These are phyloP conservation scores for Erpobdella octoculata DNA, from an alignment of 2,888 invertebrate species.

Conservation along the genomic window DNA sequence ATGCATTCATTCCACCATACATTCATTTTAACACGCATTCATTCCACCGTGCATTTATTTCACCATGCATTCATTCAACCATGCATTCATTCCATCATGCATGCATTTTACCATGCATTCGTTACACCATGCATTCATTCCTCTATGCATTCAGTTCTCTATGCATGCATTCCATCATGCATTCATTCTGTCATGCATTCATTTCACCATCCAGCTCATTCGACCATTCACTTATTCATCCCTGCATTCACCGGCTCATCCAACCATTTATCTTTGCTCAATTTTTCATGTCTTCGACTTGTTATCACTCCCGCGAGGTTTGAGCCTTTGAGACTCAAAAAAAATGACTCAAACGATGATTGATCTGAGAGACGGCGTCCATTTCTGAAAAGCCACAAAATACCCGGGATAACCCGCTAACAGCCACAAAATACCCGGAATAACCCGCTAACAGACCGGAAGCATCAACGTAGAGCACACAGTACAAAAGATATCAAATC, in stretches of 20 bases:
- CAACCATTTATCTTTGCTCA: neutral
- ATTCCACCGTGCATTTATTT: neutral
- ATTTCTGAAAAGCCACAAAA: neutral
- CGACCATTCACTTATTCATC: neutral
- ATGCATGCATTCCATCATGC: too few species aligned
- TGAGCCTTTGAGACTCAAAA: neutral
- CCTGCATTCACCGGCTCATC: neutral
- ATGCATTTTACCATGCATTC: neutral
- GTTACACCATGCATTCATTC: neutral
- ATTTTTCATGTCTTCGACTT: neutral
- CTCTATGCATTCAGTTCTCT: neutral
- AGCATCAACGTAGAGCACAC: too few species aligned
- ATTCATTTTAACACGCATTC: neutral
- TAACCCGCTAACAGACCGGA: too few species aligned
- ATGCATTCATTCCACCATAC: neutral
- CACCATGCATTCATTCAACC: neutral
- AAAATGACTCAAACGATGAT: slow-evolving; percentile 2
- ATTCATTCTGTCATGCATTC: neutral
- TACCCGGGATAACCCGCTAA: too few species aligned
- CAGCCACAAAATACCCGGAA: too few species aligned
- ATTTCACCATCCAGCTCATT: too few species aligned
- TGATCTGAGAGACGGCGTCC: neutral
- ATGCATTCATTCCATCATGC: neutral
- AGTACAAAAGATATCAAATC: too few species aligned
- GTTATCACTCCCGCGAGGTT: slow-evolving; percentile 6